Evolutionary conservation across 2,797 vertebrate species (phyloP), one percentile per base, ranked within the genome.

Genomic region (Taenioides sp.): DNA sequence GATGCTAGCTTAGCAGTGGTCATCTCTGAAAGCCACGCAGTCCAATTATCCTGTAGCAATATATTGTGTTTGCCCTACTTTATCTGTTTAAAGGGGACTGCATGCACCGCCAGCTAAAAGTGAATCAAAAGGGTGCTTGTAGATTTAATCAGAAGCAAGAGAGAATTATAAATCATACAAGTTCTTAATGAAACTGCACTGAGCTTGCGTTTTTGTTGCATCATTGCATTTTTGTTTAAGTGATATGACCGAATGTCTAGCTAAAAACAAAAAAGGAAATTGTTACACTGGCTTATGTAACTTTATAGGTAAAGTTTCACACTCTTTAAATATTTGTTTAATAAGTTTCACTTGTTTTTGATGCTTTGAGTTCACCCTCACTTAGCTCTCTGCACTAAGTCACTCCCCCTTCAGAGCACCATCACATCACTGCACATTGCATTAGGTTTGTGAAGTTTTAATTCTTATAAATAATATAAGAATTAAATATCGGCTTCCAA

Each of bases 1-100:
- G 43, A 78, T 69, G 80, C 71, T 80, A 17, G 27, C 50, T 31
- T 16, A 22, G 77, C 67, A 75, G 65, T 49, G 75, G 70, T 75
- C 68, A 76, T 84, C 49, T 20, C 28, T 69, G 65, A 74, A 67
- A 74, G 34, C 34, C 40, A 58, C 2, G 7, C 34, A 66, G 57
- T 37, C 20, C 55, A 58, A 59, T 71, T 16, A 70, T 74, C 9
- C 25, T 54, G 22, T 25, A 63, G 67, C 34, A 55, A 23, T n/a
- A 65, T 22, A 58, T 74, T 71, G 27, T 37, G 49, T 49, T 61
- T 67, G 28, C 34, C 31, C 17, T 50, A 20, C 27, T 31, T 40
- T 40, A 67, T 43, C 58, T 52, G 16, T 28, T 18, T 14, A 43
- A 22, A 31, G 27, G 17, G 17, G 49, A 11, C 27, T 43, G 6